Conservation (phyloP, 1,140 invertebrate genomes). For the Chironomus tepperi region DNA sequence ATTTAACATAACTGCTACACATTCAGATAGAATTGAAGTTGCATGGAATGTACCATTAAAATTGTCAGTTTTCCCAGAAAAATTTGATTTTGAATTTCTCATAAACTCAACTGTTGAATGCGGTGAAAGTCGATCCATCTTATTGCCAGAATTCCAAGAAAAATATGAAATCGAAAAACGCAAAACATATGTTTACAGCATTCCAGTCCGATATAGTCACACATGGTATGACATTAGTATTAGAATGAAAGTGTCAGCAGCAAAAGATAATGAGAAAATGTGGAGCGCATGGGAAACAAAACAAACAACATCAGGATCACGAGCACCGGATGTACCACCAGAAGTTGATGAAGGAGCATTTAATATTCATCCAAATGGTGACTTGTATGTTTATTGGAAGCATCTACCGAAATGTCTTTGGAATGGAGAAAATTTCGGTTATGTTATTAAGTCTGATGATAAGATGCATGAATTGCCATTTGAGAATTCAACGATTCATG, state of each 20-base stretch:
- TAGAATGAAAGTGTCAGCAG: conserved; percentile 47
- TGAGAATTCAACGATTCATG: conserved; percentile 32
- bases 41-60: not conserved
- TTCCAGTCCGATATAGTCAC: conserved; percentile 50
- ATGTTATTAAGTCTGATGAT: conserved; percentile 41
- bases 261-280: conserved; percentile 43
- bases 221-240: conserved; percentile 58
- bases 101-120: conserved; percentile 19
- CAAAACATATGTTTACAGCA: conserved; percentile 45
- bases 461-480: conserved; percentile 34
- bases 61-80: not conserved
- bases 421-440: conserved; percentile 48
- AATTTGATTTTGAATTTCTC: conserved; percentile 10
- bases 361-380: conserved; percentile 45
- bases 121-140: conserved; percentile 27
- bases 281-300: conserved; percentile 53
- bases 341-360: conserved; percentile 55
- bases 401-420: conserved; percentile 50
- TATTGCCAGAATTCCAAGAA: conserved; percentile 26
- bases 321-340: conserved; percentile 50
- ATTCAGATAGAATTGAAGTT: not conserved
- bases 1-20: not conserved
- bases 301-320: conserved; percentile 49
- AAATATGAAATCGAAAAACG: conserved; percentile 33
- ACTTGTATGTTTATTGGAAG: conserved; percentile 62